Conservation (phyloP, 2,113 vertebrate genomes). For the Microtus ochrogaster region DNA sequence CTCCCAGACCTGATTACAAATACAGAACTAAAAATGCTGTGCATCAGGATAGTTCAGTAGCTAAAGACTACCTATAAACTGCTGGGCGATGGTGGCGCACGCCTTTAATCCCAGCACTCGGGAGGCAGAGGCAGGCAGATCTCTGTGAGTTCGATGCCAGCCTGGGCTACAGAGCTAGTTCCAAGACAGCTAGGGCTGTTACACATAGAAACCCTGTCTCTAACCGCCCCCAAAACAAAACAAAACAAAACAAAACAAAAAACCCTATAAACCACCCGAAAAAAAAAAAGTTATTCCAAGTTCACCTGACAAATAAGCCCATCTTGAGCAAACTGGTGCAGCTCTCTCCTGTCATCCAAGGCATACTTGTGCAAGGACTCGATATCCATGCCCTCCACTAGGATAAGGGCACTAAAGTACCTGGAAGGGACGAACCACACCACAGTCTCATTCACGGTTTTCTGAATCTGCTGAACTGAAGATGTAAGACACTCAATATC, state of each 20-base stretch:
- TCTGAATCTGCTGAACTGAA: background rate
- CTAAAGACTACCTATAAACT: conserved; percentile 10
- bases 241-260: too few species aligned
- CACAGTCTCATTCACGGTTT: background rate
- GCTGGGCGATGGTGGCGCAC: too few species aligned
- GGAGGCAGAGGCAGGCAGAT: too few species aligned
- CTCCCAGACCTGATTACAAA: background rate
- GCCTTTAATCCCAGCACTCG: too few species aligned
- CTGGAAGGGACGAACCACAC: conserved; percentile 81
- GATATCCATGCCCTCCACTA: conserved; percentile 98
- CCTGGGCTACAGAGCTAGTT: too few species aligned
- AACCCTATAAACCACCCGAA: background rate
- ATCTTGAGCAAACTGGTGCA: conserved; percentile 93
- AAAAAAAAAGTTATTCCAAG: background rate
- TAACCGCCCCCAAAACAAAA: too few species aligned
- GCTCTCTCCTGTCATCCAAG: conserved; percentile 92
- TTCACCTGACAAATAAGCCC: conserved; percentile 91
- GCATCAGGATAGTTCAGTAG: background rate
- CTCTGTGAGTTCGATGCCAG: too few species aligned
- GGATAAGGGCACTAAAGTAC: conserved; percentile 96
- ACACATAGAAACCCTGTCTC: too few species aligned
- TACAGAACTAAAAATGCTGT: background rate
- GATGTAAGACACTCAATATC: background rate
- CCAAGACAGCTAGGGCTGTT: too few species aligned
- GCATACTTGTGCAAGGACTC: conserved; percentile 96